Evolutionary conservation across 2,888 invertebrate species (phyloP), one percentile per base, ranked within the genome.

Genomic region (Agrenia bidenticulata): DNA sequence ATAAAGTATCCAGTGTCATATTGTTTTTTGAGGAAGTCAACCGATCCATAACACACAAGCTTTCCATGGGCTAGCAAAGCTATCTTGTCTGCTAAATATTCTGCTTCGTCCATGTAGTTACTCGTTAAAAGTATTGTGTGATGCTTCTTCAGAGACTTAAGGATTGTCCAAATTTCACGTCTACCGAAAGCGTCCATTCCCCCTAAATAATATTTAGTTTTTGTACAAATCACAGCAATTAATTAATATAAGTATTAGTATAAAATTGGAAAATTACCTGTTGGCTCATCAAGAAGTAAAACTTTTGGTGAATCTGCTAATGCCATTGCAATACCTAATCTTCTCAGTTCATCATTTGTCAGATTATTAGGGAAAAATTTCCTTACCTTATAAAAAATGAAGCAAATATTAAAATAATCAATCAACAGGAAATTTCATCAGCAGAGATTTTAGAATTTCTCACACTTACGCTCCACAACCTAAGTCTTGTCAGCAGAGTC

Each of bases 1-100:
- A 72, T 45, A 42, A 66, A 72, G 49, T 70, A 72, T 9, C 72
- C 72, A 1, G 72, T 72, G 39, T 72, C 71, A 51, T 74, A 74
- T 42, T 67, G 64, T 0, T 59, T 39, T 49, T 63, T 66, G 2
- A 74, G 53, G 41, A 42, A 74, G n/a, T 58, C 50, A 13, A 67
- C 39, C 11, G 64, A 55, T 21, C 74, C 74, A 57, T 49, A 71
- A 32, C 74, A 73, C 17, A 74, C 53, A 5, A 74, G 57, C 50
- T 66, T 67, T 2, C 72, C 74, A 66, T 74, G 72, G 19, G 72
- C 59, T 13, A 73, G 26, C 0, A 74, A 51, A 11, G 64, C 74
- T 27, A 74, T 42, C 27, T 67, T 49, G 39, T 74, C 74, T 1
- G 66, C 72, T 37, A 74, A 60, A 62, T 64, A 65, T 42, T 74